Evolutionary conservation across 2,888 invertebrate species (phyloP), one percentile per base, ranked within the genome.

Genomic region (Habrosyne pyritoides): DNA sequence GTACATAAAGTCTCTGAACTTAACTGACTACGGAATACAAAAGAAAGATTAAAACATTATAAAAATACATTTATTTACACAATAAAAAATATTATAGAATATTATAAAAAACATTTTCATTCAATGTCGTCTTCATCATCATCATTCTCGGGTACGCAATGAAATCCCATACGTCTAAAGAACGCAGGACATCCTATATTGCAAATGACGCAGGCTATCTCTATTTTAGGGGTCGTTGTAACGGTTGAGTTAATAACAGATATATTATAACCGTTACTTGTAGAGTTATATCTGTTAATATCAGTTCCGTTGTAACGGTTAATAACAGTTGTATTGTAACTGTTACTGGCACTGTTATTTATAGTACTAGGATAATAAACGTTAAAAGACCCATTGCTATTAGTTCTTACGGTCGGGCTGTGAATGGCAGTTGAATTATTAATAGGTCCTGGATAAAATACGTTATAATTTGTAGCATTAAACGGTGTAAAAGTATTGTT

Each of bases 121-220:
- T 14, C 1, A 10, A 5, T 2, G n/a, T 10, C 28, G 1, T 51
- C 21, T 0, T 63, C 59, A 6, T 54, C 53, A 18, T 59, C 48
- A 2, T 55, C 51, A 10, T 42, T 46, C 10, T 46, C 28, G 3
- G 48, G 58, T 0, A 60, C 52, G 50, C 70, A 73, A 4, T 49
- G 49, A 1, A 67, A 28, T 0, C 65, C 58, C 0, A 63, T 30
- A 21, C 28, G 51, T 33, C 8, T 66, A 47, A 53, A 50, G 10
- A 47, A 67, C 0, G 53, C 10, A 0, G 81, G 75, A 24, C 81
- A 81, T 0, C 58, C 49, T 2, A 71, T 24, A 26, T 63, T 47
- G 22, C 59, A 67, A 7, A 78, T 57, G 2, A 69, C 46, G 47
- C 70, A 64, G 0, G 42, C 21, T 0, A 10, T 4, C 0, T 5